These are phyloP conservation scores for Temnothorax nylanderi DNA, from an alignment of 1,140 invertebrate species.

Conservation along the genomic window DNA sequence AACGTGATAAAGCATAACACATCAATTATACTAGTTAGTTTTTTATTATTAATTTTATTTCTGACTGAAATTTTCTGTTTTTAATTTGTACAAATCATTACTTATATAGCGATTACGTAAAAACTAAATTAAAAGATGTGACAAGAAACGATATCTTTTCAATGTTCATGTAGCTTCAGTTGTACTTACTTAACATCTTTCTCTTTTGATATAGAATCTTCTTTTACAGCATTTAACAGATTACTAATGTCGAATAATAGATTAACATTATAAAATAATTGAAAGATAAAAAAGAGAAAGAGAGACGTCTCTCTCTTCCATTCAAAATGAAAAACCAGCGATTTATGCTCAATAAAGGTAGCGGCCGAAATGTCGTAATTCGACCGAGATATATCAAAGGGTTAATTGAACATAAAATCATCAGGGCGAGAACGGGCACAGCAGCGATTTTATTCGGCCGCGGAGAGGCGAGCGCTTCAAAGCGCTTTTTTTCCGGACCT, in stretches of 20 bases:
- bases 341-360: neutral
- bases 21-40: neutral
- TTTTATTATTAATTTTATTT: neutral
- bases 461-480: conserved; percentile 36
- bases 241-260: neutral
- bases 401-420: conserved; percentile 65
- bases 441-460: conserved; percentile 30
- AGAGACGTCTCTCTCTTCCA: neutral
- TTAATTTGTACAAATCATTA: neutral
- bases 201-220: neutral
- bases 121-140: neutral
- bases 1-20: neutral
- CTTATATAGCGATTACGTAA: neutral
- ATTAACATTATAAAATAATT: neutral
- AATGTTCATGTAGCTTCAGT: neutral
- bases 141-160: neutral
- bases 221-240: neutral
- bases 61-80: neutral
- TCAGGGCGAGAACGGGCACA: conserved; percentile 3
- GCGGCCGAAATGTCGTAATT: neutral
- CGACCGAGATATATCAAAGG: conserved; percentile 6
- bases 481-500: conserved; percentile 49
- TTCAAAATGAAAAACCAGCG: conserved; percentile 9
- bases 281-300: neutral
- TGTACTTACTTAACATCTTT: neutral